A percentile compares a stretch with the other conserved stretches of the same genome.
Conservation (phyloP, 2,888 invertebrate genomes). For the Hirtodrosophila trivittata region DNA sequence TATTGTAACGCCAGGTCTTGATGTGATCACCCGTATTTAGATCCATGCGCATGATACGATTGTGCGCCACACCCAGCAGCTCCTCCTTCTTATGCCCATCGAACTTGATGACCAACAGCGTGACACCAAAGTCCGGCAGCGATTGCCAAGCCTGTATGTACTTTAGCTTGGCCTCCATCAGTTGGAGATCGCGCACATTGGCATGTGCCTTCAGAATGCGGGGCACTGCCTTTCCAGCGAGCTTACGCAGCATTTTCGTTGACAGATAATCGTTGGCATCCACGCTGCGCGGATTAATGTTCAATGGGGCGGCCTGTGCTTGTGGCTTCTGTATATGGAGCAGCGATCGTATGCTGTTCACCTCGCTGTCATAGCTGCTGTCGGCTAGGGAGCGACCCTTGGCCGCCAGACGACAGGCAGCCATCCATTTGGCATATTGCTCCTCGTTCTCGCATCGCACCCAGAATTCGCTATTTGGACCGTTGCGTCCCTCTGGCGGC, state of each 20-base stretch:
- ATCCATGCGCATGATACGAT: slow-evolving; percentile 97
- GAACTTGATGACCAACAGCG: slow-evolving; percentile 97
- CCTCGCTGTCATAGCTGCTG: slow-evolving; percentile 96
- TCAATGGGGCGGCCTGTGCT: slow-evolving; percentile 89
- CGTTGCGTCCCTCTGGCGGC: slow-evolving; percentile 96
- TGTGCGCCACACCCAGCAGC: slow-evolving; percentile 95
- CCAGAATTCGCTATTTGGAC: slow-evolving; percentile 98
- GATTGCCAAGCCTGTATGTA: slow-evolving; percentile 99
- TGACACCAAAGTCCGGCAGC: slow-evolving; percentile 96
- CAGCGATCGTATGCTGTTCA: slow-evolving; percentile 93
- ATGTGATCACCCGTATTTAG: slow-evolving; percentile 95
- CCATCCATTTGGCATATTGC: slow-evolving; percentile 99
- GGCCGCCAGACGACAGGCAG: slow-evolving; percentile 96
- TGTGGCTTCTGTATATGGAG: slow-evolving; percentile 93
- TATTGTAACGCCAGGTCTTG: slow-evolving; percentile 98
- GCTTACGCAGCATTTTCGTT: slow-evolving; percentile 92
- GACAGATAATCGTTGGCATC: slow-evolving; percentile 95
- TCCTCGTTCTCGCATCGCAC: slow-evolving; percentile 97
- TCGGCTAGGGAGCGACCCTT: slow-evolving; percentile 99
- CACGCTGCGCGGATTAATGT: slow-evolving; percentile 89
- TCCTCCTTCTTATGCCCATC: slow-evolving; percentile 94
- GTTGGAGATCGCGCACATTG: slow-evolving; percentile 94
- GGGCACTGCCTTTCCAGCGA: slow-evolving; percentile 93
- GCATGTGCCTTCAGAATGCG: slow-evolving; percentile 97
- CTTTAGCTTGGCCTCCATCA: slow-evolving; percentile 97